These are phyloP conservation scores for Magallana nippona DNA, from an alignment of 2,888 invertebrate species.

Conservation along the genomic window DNA sequence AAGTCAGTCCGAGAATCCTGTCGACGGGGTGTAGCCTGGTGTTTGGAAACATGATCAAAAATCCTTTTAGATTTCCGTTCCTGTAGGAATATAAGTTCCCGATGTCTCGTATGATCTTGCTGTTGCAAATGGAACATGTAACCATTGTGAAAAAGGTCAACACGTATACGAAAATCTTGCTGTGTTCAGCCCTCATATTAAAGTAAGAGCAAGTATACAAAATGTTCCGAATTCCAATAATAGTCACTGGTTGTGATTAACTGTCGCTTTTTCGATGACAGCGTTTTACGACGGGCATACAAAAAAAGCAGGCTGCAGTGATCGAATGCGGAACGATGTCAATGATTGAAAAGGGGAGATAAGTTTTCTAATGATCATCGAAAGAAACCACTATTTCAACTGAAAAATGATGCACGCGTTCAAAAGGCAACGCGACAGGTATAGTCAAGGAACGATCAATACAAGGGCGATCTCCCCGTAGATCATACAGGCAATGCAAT, in stretches of 20 bases:
- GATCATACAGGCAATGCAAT: neutral
- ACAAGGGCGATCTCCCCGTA: neutral
- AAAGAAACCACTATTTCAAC: conserved; percentile 18
- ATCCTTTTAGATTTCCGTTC: conserved; percentile 5
- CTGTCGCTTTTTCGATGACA: neutral
- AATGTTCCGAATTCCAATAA: neutral
- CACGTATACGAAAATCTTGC: neutral
- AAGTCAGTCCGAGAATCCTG: neutral
- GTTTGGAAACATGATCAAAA: conserved; percentile 15
- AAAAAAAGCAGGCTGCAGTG: neutral
- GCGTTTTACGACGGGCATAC: neutral
- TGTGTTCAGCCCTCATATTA: neutral
- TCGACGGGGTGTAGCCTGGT: neutral
- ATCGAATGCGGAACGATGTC: neutral
- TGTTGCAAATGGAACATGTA: conserved; percentile 10
- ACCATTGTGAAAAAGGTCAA: conserved; percentile 14
- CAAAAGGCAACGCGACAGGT: conserved; percentile 31
- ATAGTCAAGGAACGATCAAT: conserved; percentile 1
- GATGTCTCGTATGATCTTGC: neutral
- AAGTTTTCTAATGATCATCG: conserved; percentile 10
- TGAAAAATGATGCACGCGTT: conserved; percentile 28
- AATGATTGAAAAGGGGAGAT: neutral
- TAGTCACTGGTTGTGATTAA: neutral
- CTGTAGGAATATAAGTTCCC: conserved; percentile 4
- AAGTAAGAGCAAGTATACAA: neutral